Evolutionary conservation across 23 tunicate genomes (phyloP).

Genomic region (Phallusia fumigata): DNA sequence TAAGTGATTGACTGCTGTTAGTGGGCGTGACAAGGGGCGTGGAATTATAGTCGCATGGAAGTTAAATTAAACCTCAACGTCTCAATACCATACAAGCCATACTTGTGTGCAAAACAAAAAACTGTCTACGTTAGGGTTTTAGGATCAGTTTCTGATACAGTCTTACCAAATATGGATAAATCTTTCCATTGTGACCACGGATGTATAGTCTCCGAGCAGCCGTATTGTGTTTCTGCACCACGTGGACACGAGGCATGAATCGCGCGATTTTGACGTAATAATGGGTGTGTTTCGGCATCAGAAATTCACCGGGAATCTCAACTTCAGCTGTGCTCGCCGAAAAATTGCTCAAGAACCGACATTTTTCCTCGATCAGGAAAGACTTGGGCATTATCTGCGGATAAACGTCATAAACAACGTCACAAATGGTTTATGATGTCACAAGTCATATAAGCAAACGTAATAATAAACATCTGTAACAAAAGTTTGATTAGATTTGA

Average conservation of each 20-base stretch:
- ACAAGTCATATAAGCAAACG: no score
- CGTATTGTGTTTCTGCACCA: conserved; percentile 93
- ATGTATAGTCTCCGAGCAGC: conserved; percentile 88
- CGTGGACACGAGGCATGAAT: conserved; percentile 90
- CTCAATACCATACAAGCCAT: no score
- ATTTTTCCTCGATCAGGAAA: conserved; percentile 89
- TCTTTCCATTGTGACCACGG: conserved; percentile 93
- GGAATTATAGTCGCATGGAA: background rate
- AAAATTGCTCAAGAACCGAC: conserved; percentile 83
- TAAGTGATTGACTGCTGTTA: background rate
- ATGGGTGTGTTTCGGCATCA: conserved; percentile 84
- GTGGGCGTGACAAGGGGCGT: background rate
- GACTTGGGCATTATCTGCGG: conserved; percentile 78
- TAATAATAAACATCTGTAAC: no score
- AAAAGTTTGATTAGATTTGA: no score
- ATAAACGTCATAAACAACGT: background rate
- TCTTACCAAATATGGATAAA: conserved; percentile 91
- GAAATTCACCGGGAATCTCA: conserved; percentile 92
- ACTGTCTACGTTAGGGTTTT: no score
- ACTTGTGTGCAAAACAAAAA: no score
- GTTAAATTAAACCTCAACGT: no score
- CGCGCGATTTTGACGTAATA: conserved; percentile 91
- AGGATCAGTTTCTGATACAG: no score
- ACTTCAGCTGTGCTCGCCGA: conserved; percentile 92
- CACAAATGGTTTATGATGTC: no score